phyloP scores from a whole-genome alignment of 2,888 invertebrate genomes.

The Ophion obscuratus region DNA sequence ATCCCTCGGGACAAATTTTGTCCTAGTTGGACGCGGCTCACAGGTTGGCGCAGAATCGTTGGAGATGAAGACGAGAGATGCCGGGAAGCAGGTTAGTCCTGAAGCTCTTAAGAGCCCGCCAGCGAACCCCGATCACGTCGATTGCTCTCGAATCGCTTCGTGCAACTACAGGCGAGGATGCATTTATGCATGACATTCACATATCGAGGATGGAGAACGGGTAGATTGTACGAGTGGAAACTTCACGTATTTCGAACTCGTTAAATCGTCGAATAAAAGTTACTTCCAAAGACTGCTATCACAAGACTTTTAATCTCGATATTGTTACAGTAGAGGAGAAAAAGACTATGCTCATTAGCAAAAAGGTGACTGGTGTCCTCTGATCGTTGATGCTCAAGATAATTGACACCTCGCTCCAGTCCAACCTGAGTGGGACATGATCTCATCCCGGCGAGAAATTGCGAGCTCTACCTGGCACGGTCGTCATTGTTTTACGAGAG shows the following conservation, averaged over 20 bases:
- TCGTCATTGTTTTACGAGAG: slow-evolving; percentile 46
- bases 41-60: slow-evolving; percentile 74
- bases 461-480: slow-evolving; percentile 13
- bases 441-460: slow-evolving; percentile 15
- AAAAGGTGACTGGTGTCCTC: neutral
- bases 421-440: slow-evolving; percentile 12
- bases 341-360: neutral
- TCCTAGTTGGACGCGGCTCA: slow-evolving; percentile 76
- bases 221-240: slow-evolving; percentile 23
- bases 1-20: slow-evolving; percentile 78
- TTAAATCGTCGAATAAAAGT: neutral
- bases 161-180: slow-evolving; percentile 13
- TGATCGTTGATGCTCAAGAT: neutral
- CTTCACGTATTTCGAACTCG: neutral
- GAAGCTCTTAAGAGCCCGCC: slow-evolving; percentile 76
- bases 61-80: slow-evolving; percentile 57
- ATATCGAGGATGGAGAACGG: neutral
- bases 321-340: neutral
- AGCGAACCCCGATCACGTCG: slow-evolving; percentile 55
- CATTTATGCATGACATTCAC: slow-evolving; percentile 42
- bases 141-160: slow-evolving; percentile 59
- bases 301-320: neutral
- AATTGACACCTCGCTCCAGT: slow-evolving; percentile 5
- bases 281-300: neutral
- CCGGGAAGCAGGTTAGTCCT: slow-evolving; percentile 49